Conservation (phyloP, 2,797 vertebrate species). For the Brachymystax lenok region DNA sequence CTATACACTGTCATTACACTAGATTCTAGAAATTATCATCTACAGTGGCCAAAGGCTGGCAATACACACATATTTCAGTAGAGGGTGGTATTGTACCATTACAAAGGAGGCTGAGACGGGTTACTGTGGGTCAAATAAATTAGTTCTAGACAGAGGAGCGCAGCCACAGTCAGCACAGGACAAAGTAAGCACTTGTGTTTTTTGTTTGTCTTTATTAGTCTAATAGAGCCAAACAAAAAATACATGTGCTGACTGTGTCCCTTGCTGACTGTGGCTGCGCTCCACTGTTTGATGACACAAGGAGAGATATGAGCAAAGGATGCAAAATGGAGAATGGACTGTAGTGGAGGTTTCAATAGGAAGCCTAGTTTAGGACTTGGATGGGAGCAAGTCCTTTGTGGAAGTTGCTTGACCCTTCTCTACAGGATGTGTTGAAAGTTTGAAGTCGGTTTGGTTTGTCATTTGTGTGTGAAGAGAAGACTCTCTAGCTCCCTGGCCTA, state of each 20-base stretch:
- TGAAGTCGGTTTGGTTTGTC: background rate
- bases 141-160: background rate
- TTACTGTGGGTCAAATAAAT: constrained; percentile 11
- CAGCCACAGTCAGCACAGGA: background rate
- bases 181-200: background rate
- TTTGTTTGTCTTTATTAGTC: background rate
- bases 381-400: background rate
- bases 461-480: background rate
- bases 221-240: background rate
- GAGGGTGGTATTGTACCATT: constrained; percentile 38
- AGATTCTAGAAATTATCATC: background rate
- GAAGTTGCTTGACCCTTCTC: background rate
- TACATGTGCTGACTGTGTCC: background rate
- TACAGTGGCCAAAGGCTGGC: background rate
- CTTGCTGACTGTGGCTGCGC: background rate
- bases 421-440: background rate
- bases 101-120: background rate
- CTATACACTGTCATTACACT: background rate
- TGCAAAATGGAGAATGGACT: background rate
- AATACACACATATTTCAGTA: constrained; percentile 25
- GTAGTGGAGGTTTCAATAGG: background rate
- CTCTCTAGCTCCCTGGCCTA: background rate
- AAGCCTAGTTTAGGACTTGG: background rate
- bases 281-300: background rate
- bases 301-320: background rate